Conservation (phyloP, 2,888 invertebrate genomes). For the Drosophila fulvimacula region DNA sequence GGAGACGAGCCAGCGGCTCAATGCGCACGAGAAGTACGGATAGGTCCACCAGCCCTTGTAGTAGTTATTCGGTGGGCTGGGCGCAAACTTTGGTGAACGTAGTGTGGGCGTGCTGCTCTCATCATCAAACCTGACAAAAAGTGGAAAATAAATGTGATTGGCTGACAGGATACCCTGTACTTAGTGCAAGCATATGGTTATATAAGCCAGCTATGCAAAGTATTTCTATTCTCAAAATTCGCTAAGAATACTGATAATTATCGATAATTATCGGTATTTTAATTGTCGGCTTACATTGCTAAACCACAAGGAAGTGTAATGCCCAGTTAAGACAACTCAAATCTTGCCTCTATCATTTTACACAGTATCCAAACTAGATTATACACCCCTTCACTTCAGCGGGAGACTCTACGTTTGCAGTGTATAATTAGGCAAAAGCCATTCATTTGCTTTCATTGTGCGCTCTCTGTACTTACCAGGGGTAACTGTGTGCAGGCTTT, state of each 20-base stretch:
- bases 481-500: constrained; percentile 89
- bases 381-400: not conserved
- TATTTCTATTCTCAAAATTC: too few species aligned
- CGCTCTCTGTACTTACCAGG: constrained; percentile 87
- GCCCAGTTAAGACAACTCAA: not conserved
- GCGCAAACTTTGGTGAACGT: constrained; percentile 88
- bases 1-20: constrained; percentile 92
- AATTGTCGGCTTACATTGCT: too few species aligned
- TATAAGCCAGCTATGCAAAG: too few species aligned
- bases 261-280: not conserved
- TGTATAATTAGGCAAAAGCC: not conserved
- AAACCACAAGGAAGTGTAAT: too few species aligned
- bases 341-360: not conserved
- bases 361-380: not conserved
- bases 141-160: fast-evolving
- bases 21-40: constrained; percentile 94
- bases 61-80: constrained; percentile 87
- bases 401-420: not conserved
- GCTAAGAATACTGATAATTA: too few species aligned
- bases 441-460: not conserved
- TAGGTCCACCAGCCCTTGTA: constrained; percentile 94
- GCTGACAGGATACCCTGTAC: constrained; percentile 3
- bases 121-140: constrained; percentile 87
- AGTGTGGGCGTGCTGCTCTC: constrained; percentile 86
- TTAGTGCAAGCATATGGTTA: too few species aligned